These are phyloP conservation scores for Talpa occidentalis DNA, from an alignment of 2,113 vertebrate genomes.

Conservation along the genomic window DNA sequence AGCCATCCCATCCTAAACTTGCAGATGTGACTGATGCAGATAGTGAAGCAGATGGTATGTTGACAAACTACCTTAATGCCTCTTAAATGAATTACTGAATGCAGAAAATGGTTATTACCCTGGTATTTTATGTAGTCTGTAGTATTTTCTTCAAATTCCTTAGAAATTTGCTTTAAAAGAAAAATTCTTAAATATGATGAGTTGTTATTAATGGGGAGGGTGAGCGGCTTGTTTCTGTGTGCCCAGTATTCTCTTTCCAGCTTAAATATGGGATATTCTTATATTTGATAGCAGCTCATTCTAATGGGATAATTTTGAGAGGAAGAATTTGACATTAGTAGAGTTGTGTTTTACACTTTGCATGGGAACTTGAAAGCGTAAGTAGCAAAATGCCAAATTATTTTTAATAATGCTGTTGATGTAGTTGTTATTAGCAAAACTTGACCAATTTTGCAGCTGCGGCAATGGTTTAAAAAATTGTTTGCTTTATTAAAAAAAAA, in stretches of 20 bases:
- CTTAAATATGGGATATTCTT: not conserved
- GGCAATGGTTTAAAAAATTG: slow-evolving; percentile 47
- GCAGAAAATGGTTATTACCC: slow-evolving; percentile 54
- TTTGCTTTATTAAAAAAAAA: slow-evolving; percentile 19
- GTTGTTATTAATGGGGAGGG: not conserved
- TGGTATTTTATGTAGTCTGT: slow-evolving; percentile 47
- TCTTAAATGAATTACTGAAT: slow-evolving; percentile 71
- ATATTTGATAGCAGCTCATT: not conserved
- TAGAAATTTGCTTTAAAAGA: slow-evolving; percentile 15
- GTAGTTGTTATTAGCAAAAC: not conserved
- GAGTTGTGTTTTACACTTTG: not conserved
- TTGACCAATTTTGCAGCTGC: slow-evolving; percentile 62
- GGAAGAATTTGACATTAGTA: not conserved
- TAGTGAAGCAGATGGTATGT: slow-evolving; percentile 96
- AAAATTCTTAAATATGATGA: not conserved
- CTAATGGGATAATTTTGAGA: not conserved
- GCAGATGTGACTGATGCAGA: slow-evolving; percentile 87
- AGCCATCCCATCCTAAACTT: slow-evolving; percentile 82
- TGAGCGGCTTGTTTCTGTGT: not conserved
- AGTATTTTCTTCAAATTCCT: slow-evolving; percentile 49
- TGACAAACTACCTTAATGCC: slow-evolving; percentile 68
- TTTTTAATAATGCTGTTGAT: not conserved
- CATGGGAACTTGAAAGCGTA: not conserved
- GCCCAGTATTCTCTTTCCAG: not conserved
- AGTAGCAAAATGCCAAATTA: not conserved